Percentiles rank a stretch among this genome's conserved stretches.
phyloP scores from a whole-genome alignment of 1,140 invertebrate species.

The Micrasema minimum region DNA sequence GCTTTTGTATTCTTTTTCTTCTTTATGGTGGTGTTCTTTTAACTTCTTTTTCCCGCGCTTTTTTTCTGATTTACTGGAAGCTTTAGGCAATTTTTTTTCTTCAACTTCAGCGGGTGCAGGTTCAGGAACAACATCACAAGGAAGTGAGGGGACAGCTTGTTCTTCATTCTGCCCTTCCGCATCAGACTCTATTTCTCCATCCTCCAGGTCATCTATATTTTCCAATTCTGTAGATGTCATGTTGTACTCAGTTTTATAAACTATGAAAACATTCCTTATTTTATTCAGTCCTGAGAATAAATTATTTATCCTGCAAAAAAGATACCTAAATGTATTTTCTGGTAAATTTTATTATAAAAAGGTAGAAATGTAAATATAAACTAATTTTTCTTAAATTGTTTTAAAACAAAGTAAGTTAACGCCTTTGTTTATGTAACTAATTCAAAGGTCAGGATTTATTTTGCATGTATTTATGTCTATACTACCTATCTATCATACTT shows the following conservation, averaged over 20 bases:
- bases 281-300: background rate
- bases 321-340: too few relatives aligned
- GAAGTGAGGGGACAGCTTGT: slow-evolving; percentile 49
- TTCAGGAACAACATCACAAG: slow-evolving; percentile 1
- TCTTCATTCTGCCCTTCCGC: slow-evolving; percentile 63
- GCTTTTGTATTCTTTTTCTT: slow-evolving; percentile 58
- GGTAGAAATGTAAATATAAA: too few relatives aligned
- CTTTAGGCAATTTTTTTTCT: slow-evolving; percentile 47
- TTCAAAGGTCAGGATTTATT: too few relatives aligned
- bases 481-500: too few relatives aligned
- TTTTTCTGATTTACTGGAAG: slow-evolving; percentile 13
- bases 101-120: slow-evolving; percentile 47
- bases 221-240: slow-evolving; percentile 58
- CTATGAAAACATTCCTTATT: background rate
- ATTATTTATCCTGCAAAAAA: slow-evolving; percentile 21
- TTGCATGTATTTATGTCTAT: too few relatives aligned
- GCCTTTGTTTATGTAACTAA: too few relatives aligned
- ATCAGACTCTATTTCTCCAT: slow-evolving; percentile 72
- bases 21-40: slow-evolving; percentile 64
- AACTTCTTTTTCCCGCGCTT: slow-evolving; percentile 57
- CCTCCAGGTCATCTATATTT: slow-evolving; percentile 68
- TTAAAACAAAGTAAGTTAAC: too few relatives aligned
- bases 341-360: too few relatives aligned
- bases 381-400: too few relatives aligned
- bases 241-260: slow-evolving; percentile 1